Conservation (phyloP, 2,888 invertebrate species). For the Eupithecia tripunctaria region DNA sequence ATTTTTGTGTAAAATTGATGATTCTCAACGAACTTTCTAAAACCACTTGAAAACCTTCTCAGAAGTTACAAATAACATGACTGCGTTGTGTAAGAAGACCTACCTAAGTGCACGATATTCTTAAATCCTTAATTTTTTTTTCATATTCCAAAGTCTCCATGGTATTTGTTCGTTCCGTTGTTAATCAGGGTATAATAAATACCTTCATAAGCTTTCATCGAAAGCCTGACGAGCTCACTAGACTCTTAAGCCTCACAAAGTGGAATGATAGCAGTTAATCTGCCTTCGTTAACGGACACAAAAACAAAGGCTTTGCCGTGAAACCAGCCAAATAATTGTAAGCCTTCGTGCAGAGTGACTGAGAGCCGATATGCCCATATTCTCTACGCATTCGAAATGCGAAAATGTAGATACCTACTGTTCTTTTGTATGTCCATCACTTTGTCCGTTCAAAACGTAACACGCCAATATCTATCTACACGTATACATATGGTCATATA, state of each 20-base stretch:
- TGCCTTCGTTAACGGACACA: conserved; percentile 38
- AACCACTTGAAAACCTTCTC: neutral
- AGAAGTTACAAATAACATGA: neutral
- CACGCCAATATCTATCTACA: no score
- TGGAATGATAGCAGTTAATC: conserved; percentile 38
- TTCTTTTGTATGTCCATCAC: neutral
- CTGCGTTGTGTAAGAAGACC: neutral
- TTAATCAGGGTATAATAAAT: neutral
- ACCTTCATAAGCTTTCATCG: neutral
- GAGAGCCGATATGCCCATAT: conserved; percentile 5
- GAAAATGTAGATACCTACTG: neutral
- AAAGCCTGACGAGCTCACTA: conserved; percentile 23
- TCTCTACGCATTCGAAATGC: neutral
- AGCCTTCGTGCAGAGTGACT: conserved; percentile 18
- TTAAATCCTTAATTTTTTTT: neutral
- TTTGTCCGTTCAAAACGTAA: neutral
- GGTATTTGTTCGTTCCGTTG: neutral
- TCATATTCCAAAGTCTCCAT: neutral
- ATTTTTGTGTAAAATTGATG: neutral
- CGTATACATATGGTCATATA: no score
- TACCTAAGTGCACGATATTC: no score
- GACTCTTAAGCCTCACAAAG: conserved; percentile 32
- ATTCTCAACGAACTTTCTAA: neutral
- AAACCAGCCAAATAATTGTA: conserved; percentile 32
- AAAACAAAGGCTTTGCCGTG: conserved; percentile 35